These are phyloP conservation scores for Spermophilus dauricus DNA, from an alignment of 2,113 vertebrate species.

Conservation along the genomic window DNA sequence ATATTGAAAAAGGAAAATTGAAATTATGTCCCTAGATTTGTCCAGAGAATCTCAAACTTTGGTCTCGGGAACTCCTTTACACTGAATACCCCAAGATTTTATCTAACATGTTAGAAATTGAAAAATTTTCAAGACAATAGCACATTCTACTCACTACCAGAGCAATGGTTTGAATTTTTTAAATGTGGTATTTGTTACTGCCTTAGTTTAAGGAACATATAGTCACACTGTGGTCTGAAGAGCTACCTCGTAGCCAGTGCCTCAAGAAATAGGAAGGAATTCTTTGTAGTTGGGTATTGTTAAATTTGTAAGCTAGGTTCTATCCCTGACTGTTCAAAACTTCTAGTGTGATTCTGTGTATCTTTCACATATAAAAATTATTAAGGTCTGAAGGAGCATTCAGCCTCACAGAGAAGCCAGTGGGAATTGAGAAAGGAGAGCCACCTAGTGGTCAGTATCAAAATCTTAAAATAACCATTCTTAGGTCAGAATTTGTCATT, in stretches of 20 bases:
- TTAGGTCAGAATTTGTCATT: not conserved
- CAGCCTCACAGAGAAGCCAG: not conserved
- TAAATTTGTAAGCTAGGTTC: not conserved
- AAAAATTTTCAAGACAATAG: not conserved
- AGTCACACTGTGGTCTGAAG: not conserved
- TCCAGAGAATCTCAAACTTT: not conserved
- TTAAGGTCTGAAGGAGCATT: not conserved
- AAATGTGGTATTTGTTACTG: not conserved
- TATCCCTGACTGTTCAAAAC: not conserved
- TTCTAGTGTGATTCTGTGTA: not conserved
- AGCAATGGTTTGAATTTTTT: not conserved
- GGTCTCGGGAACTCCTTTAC: not conserved
- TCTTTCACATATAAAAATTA: not conserved
- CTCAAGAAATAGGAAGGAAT: not conserved
- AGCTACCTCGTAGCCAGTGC: not conserved
- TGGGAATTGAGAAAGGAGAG: not conserved
- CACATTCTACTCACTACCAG: not conserved
- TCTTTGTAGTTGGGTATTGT: not conserved
- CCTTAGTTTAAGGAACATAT: not conserved
- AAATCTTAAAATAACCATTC: not conserved
- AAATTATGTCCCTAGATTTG: not conserved
- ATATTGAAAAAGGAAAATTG: not conserved
- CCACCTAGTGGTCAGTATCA: conserved; percentile 65
- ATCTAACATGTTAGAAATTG: not conserved
- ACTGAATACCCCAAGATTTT: not conserved